These are phyloP conservation scores for Misgurnus anguillicaudatus DNA, from an alignment of 2,113 vertebrate species.

Conservation along the genomic window DNA sequence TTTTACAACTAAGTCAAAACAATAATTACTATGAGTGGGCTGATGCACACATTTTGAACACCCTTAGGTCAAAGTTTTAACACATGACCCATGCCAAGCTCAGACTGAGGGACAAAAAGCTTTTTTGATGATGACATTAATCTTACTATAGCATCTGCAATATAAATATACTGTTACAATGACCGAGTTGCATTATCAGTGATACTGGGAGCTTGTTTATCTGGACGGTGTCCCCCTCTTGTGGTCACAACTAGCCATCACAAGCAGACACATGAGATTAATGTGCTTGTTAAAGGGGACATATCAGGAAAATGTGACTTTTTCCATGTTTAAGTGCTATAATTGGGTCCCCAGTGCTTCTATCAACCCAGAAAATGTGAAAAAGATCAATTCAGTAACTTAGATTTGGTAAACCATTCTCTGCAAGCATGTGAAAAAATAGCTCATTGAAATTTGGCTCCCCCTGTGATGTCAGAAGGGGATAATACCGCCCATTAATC, in stretches of 20 bases:
- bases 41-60: constrained; percentile 3
- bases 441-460: too few species aligned
- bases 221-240: constrained; percentile 33
- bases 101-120: background rate
- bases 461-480: too few species aligned
- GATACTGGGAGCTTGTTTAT: background rate
- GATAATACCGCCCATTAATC: too few species aligned
- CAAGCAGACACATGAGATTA: background rate
- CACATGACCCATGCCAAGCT: background rate
- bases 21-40: constrained; percentile 24
- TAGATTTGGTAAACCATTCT: too few species aligned
- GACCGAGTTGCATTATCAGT: background rate
- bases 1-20: background rate
- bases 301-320: too few species aligned
- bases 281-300: background rate
- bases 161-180: background rate
- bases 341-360: too few species aligned
- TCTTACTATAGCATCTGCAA: background rate
- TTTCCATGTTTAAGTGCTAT: too few species aligned
- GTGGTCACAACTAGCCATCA: constrained; percentile 7
- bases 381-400: too few species aligned
- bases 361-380: too few species aligned
- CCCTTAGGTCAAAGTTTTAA: background rate
- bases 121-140: background rate
- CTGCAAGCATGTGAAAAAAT: too few species aligned